phyloP scores from a whole-genome alignment of 2,113 vertebrate genomes.

The Grammomys dolichurus region DNA sequence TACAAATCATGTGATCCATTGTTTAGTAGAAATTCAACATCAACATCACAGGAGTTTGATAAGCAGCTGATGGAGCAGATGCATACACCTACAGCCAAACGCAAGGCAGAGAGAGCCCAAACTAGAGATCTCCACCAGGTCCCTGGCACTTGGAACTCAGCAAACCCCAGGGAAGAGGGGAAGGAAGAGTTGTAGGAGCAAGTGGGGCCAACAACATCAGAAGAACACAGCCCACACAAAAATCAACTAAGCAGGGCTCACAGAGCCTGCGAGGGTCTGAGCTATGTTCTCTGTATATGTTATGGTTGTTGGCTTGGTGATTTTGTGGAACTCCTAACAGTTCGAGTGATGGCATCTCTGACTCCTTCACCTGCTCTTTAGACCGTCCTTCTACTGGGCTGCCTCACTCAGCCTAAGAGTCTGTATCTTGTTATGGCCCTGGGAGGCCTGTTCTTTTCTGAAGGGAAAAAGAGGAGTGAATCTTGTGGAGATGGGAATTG shows the following conservation, averaged over 20 bases:
- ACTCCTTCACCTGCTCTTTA: too few species aligned
- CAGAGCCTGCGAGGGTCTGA: too few species aligned
- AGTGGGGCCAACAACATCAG: background rate
- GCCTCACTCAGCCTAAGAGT: too few species aligned
- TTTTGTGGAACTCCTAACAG: background rate
- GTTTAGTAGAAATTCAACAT: background rate
- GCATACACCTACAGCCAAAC: background rate
- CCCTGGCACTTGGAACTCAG: background rate
- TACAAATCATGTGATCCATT: background rate
- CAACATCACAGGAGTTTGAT: background rate
- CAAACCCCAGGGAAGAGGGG: background rate
- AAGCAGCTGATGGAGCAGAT: background rate
- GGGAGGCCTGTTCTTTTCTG: too few species aligned
- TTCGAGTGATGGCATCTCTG: background rate
- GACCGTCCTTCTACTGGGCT: background rate
- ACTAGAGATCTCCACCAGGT: too few species aligned
- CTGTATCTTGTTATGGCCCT: too few species aligned
- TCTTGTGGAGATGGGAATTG: too few species aligned
- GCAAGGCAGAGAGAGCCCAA: too few species aligned
- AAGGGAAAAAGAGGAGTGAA: too few species aligned
- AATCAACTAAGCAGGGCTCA: background rate
- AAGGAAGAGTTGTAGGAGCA: background rate
- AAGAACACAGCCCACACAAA: background rate
- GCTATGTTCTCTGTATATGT: background rate
- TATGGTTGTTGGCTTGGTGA: background rate